A percentile compares a stretch with the other conserved stretches of the same genome.
These are phyloP conservation scores for Bradysia coprophila DNA, from an alignment of 1,140 invertebrate genomes.

Conservation along the genomic window DNA sequence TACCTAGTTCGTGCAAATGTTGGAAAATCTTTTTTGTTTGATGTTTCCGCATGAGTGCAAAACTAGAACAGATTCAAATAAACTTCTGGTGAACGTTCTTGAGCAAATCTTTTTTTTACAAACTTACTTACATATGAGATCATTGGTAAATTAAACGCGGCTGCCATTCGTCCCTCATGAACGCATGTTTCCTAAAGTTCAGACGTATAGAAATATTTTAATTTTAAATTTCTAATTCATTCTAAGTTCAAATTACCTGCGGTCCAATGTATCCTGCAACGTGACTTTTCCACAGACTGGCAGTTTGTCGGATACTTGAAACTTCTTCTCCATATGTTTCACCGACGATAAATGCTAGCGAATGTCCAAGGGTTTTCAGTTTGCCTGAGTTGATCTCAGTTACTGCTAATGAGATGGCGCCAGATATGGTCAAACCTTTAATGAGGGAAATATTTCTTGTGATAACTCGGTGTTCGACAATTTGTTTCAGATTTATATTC, in stretches of 20 bases:
- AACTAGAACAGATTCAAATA: too few relatives aligned
- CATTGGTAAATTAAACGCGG: slow-evolving; percentile 84
- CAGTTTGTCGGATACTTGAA: slow-evolving; percentile 68
- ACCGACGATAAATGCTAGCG: slow-evolving; percentile 62
- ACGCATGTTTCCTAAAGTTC: slow-evolving; percentile 67
- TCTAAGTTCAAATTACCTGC: too few relatives aligned
- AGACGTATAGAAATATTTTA: too few relatives aligned
- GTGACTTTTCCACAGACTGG: slow-evolving; percentile 66
- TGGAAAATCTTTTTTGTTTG: slow-evolving; percentile 70
- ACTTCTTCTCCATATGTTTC: slow-evolving; percentile 86
- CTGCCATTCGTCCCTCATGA: slow-evolving; percentile 85
- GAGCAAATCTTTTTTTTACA: background rate
- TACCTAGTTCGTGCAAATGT: slow-evolving; percentile 85
- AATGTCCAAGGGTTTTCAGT: slow-evolving; percentile 39
- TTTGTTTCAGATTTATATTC: too few relatives aligned
- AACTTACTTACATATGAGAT: slow-evolving; percentile 55
- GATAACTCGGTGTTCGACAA: too few relatives aligned
- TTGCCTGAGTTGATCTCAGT: slow-evolving; percentile 44
- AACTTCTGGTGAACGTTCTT: background rate
- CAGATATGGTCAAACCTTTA: slow-evolving; percentile 31
- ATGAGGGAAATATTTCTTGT: too few relatives aligned
- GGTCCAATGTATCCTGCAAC: slow-evolving; percentile 85
- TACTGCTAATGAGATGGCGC: slow-evolving; percentile 68
- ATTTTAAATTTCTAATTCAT: too few relatives aligned
- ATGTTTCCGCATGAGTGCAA: slow-evolving; percentile 68